phyloP scores from a whole-genome alignment of 2,113 vertebrate genomes.

The Thalassoma bifasciatum region DNA sequence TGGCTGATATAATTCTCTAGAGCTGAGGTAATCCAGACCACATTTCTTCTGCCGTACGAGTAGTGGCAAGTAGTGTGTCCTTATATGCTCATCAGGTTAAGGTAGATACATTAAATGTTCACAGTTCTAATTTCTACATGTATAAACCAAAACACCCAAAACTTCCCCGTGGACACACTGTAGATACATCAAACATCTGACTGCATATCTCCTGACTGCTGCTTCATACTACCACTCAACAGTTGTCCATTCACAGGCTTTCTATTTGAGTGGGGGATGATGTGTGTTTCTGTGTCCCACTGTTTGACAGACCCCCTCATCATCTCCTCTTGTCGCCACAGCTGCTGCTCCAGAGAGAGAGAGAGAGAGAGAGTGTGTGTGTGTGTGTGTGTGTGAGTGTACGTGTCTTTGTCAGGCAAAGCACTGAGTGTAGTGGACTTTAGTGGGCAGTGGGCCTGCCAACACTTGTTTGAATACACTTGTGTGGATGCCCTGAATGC shows the following conservation, averaged over 20 bases:
- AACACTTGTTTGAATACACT: conserved; percentile 15
- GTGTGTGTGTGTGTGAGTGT: too few relatives aligned
- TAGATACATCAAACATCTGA: not conserved
- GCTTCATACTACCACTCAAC: conserved; percentile 48
- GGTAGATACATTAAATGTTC: not conserved
- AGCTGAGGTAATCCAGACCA: not conserved
- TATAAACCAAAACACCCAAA: conserved; percentile 11
- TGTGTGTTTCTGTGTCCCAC: conserved; percentile 27
- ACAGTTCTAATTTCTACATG: not conserved
- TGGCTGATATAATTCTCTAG: not conserved
- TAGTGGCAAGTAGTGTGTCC: conserved; percentile 20
- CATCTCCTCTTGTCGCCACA: conserved; percentile 63
- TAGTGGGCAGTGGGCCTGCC: conserved; percentile 40
- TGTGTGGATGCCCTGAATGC: conserved; percentile 11
- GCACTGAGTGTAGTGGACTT: conserved; percentile 2
- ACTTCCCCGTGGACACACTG: conserved; percentile 4
- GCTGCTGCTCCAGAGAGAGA: conserved; percentile 58
- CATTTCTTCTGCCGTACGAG: conserved; percentile 8
- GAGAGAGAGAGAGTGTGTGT: too few relatives aligned
- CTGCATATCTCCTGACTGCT: conserved; percentile 12
- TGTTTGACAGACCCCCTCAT: conserved; percentile 66
- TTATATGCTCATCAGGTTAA: conserved; percentile 3
- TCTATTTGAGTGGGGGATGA: conserved; percentile 25
- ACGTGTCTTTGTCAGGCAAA: conserved; percentile 3
- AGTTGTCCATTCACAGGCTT: conserved; percentile 55